phyloP scores from a whole-genome alignment of 37 sponge, comb jelly and placozoan genomes.

The Ephydatia muelleri region DNA sequence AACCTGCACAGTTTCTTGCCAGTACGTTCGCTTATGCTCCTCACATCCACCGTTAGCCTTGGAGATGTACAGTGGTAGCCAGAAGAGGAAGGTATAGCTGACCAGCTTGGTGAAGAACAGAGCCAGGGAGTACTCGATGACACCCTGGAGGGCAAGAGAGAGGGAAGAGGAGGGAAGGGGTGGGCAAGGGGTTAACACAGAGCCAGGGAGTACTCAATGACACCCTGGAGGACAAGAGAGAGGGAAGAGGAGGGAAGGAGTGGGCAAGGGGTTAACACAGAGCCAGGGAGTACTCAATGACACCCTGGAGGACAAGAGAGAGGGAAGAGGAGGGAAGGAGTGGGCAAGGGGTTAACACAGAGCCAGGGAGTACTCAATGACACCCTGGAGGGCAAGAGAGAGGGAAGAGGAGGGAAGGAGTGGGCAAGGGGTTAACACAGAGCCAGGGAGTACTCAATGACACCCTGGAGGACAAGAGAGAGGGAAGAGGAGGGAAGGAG shows the following conservation, averaged over 20 bases:
- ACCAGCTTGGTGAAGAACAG: conserved; percentile 84
- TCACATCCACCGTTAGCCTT: not conserved
- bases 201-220: not conserved
- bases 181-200: conserved; percentile 4
- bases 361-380: not conserved
- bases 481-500: not conserved
- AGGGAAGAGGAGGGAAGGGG: not conserved
- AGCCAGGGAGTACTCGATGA: conserved; percentile 70
- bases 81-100: conserved; percentile 84
- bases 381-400: not conserved
- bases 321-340: not conserved
- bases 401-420: not conserved
- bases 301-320: not conserved
- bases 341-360: not conserved
- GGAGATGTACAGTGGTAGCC: conserved; percentile 78
- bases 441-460: too few species aligned
- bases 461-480: not conserved
- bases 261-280: conserved; percentile 17
- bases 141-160: not conserved
- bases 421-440: not conserved
- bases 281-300: conserved; percentile 7
- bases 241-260: conserved; percentile 12
- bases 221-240: not conserved
- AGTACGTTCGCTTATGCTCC: too few species aligned
- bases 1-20: too few species aligned